phyloP scores from a whole-genome alignment of 2,113 vertebrate genomes.

The Muntiacus reevesi region DNA sequence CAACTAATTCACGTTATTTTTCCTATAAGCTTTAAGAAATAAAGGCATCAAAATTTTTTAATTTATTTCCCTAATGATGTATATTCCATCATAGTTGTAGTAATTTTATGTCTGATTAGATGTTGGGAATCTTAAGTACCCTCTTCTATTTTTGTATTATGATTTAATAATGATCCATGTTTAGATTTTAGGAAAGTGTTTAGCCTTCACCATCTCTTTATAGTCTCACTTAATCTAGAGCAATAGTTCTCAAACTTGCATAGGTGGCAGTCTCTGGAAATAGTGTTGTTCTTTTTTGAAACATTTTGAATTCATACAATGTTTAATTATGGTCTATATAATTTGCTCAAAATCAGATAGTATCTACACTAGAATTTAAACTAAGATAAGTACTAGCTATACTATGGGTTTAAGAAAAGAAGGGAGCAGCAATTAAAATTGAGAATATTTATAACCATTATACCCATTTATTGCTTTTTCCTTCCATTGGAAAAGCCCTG shows the following conservation, averaged over 20 bases:
- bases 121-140: slow-evolving; percentile 1
- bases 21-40: neutral
- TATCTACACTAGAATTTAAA: neutral
- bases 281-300: neutral
- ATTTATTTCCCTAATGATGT: slow-evolving; percentile 1
- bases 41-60: neutral
- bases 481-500: neutral
- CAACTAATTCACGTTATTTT: neutral
- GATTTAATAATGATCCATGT: neutral
- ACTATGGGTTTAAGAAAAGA: neutral
- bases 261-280: neutral
- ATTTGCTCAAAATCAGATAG: neutral
- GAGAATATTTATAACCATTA: neutral
- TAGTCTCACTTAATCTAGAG: neutral
- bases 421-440: neutral
- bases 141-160: neutral
- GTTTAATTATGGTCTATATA: neutral
- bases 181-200: neutral
- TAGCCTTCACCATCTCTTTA: neutral
- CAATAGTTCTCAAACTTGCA: neutral
- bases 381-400: neutral
- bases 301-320: neutral
- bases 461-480: neutral
- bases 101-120: neutral
- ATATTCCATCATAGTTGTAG: neutral